Base-by-base conservation (phyloP, 2,888 invertebrate species). In the Lacanobia wlatinum region DNA sequence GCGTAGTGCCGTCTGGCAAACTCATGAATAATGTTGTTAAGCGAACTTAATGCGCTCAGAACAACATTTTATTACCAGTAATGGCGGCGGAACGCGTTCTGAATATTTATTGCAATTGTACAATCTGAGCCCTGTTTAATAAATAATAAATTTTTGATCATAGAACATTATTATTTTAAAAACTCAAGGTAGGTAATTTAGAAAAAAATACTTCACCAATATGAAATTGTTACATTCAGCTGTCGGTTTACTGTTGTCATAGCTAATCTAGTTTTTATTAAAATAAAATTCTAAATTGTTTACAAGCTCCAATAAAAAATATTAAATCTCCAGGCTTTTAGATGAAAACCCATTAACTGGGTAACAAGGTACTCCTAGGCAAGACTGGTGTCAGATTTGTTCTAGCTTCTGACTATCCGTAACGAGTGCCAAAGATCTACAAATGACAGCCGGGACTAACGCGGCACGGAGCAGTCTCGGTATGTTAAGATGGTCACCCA, bases 11-110 rank as follows among this genome's bases (percentile, higher is more conserved):
- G 69, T 70, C 73, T 68, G 56, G 67, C 83, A 77, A 84, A 84
- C 83, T 87, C 85, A 84, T 87, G 85, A 87, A 88, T 88, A 87
- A 87, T 84, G 83, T 86, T 88, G 88, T 90, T 87, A 87, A 88
- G 84, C 77, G 84, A 83, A 84, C 84, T 79, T 88, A 87, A 89
- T 87, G 84, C 85, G 85, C 80, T 86, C 84, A 83, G 83, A 88
- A 87, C 87, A 87, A 85, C 81, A 85, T 87, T 87, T 87, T 86
- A 87, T 87, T 83, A 83, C 80, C 83, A 81, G 71, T 86, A 87
- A 89, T 89, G 87, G 86, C 69, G 74, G 76, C 62, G 48, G 72
- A 64, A 80, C 82, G 84, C 79, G 83, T 77, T 71, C 34, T 56
- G 86, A 84, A 87, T 89, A 85, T 76, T 77, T 73, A 82, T 76